Evolutionary conservation across 2,888 invertebrate genomes (phyloP), one percentile per base, ranked within the genome.

Genomic region (Heteromyza rotundicornis): DNA sequence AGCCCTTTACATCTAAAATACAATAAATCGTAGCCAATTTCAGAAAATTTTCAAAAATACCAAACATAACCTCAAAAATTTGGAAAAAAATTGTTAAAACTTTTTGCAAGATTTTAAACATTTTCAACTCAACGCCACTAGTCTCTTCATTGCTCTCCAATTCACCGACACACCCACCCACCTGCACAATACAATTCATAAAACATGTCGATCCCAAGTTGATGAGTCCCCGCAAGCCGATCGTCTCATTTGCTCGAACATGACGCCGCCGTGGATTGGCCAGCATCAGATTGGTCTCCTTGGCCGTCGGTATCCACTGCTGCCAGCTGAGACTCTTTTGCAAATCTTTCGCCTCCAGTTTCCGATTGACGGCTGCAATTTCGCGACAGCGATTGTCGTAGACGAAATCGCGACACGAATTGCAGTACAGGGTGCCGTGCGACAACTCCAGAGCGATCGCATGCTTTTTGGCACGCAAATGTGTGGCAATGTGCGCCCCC

Each of bases 171-270:
- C 12, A 17, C n/a, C 1, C 5, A 10, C 22, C 16, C 68, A 88
- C 88, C 86, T 96, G 95, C 10, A 98, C 92, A 74, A 98, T 96
- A 79, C 96, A 96, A 84, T 97, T 98, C 95, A 99, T 96, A 81
- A 97, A 99, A 84, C 98, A 99, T 2, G 98, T 98, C 70, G 96
- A 93, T 35, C 98, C 98, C 67, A 99, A 86, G 84, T 99, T 99
- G 75, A 97, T 90, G 60, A 99, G 85, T 0, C 98, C 98, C 59
- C 98, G 87, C 62, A 99, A 85, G 40, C 98, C 95, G 66, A 95
- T 91, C 32, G 92, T 92, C 59, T 94, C 91, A 77, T 92, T 90
- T 57, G 92, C 89, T 66, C 91, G 88, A 65, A 95, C 90, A 69
- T 91, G 86, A 56, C 94, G 87, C 60, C 94, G 86, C 70, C 91